Conservation (phyloP, 2,113 vertebrate genomes). For the Chascanopsetta lugubris region DNA sequence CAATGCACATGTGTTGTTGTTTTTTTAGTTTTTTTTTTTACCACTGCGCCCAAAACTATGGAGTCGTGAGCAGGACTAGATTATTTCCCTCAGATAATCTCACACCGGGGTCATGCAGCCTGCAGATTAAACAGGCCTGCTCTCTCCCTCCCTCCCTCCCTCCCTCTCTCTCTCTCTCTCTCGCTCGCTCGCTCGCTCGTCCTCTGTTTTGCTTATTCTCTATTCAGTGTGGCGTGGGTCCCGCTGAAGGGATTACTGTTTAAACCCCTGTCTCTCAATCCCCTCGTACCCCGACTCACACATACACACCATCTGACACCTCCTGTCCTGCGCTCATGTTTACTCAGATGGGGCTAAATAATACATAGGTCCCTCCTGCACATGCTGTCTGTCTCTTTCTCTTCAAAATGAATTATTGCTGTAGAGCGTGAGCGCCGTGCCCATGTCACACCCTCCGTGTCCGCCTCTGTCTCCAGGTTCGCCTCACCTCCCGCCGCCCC, state of each 20-base stretch:
- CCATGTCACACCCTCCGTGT: neutral
- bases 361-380: neutral
- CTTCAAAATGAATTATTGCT: neutral
- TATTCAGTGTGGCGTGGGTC: conserved; percentile 23
- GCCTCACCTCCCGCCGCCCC: conserved; percentile 82
- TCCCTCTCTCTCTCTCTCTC: conserved; percentile 37
- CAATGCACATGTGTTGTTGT: conserved; percentile 13
- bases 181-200: conserved; percentile 13
- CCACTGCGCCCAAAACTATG: conserved; percentile 37
- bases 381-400: neutral
- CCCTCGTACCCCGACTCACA: conserved; percentile 13
- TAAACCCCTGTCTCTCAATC: conserved; percentile 52
- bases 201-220: conserved; percentile 33
- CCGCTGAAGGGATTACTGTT: conserved; percentile 57
- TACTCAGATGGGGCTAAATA: conserved; percentile 5
- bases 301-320: conserved; percentile 30
- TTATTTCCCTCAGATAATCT: conserved; percentile 78
- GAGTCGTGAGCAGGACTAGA: conserved; percentile 51
- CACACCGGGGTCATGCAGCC: conserved; percentile 51
- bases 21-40: too few species aligned
- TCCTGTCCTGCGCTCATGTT: conserved; percentile 24
- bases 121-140: conserved; percentile 70
- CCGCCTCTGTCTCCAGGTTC: conserved; percentile 82
- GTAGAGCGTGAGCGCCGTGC: neutral
- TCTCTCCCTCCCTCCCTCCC: conserved; percentile 8